Evolutionary conservation across 2,888 invertebrate species (phyloP), one percentile per base, ranked within the genome.

Genomic region (Tuta absoluta): DNA sequence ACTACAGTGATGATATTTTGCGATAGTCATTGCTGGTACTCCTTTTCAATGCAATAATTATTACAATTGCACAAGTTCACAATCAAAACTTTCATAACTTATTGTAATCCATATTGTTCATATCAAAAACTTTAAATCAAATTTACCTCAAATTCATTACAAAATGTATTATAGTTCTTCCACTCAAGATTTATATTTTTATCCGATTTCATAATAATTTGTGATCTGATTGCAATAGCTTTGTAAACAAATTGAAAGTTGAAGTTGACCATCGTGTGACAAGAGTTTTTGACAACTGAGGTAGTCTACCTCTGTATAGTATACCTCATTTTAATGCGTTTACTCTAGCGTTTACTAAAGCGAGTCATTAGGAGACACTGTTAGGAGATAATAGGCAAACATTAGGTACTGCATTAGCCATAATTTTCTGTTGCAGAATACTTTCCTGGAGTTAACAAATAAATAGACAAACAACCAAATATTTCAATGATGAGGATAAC

Each of bases 91-190:
- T 58, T 58, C 38, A 38, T 19, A 58, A 58, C 33, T 33, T 33
- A 56, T 33, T 17, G 56, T 33, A 56, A 56, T 24, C 33, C n/a
- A 7, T 17, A 14, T 53, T 17, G 7, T 33, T 19, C 17, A 38
- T 21, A 21, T 57, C 28, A 17, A 38, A n/a, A 37, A 49, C 7
- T 64, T 24, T 28, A 60, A 41, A 60, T 58, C 57, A 11, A 28
- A 67, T 68, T 77, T 75, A 82, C 82, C 79, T 78, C 74, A 65
- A 68, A 62, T 60, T 74, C 75, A 75, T 78, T 69, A 64, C 67
- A 56, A 73, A 82, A 82, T 56, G 82, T 82, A 38, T 79, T 75
- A 62, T 82, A 81, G 71, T 72, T 69, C 21, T 38, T 53, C 64
- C 65, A 67, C 53, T 58, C 63, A 38, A 41, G 57, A 59, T 45